Conservation (phyloP, 2,113 vertebrate species). For the Eupsittula cactorum region DNA sequence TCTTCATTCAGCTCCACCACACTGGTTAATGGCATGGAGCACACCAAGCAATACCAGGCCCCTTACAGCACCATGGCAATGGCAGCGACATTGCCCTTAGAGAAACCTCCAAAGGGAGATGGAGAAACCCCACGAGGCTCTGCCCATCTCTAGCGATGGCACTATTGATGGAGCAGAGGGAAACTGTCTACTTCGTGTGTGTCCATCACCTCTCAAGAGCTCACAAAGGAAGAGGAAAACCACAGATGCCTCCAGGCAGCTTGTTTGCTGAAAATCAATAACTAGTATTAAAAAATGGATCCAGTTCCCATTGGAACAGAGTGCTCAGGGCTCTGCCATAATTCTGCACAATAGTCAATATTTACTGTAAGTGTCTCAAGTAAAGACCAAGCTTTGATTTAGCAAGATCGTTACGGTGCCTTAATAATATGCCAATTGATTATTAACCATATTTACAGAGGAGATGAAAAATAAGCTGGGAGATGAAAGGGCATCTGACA, state of each 20-base stretch:
- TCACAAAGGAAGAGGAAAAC: slow-evolving; percentile 45
- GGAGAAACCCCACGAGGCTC: background rate
- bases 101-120: background rate
- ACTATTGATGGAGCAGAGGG: slow-evolving; percentile 32
- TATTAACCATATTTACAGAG: slow-evolving; percentile 77
- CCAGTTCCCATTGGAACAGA: slow-evolving; percentile 59
- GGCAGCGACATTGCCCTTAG: background rate
- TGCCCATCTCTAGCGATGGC: background rate
- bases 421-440: slow-evolving; percentile 79
- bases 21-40: background rate
- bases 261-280: slow-evolving; percentile 72
- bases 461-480: slow-evolving; percentile 65
- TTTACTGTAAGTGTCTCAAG: slow-evolving; percentile 72
- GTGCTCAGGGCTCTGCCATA: slow-evolving; percentile 71
- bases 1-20: background rate
- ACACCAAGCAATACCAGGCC: background rate
- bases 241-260: slow-evolving; percentile 54
- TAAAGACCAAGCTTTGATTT: slow-evolving; percentile 77
- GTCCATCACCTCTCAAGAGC: slow-evolving; percentile 46
- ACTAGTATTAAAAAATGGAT: slow-evolving; percentile 78
- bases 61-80: background rate
- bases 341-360: slow-evolving; percentile 78
- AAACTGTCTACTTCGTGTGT: background rate
- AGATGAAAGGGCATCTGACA: slow-evolving; percentile 54
- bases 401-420: slow-evolving; percentile 67